Conservation (phyloP, 2,888 invertebrate genomes). For the Seladonia tumulorum region DNA sequence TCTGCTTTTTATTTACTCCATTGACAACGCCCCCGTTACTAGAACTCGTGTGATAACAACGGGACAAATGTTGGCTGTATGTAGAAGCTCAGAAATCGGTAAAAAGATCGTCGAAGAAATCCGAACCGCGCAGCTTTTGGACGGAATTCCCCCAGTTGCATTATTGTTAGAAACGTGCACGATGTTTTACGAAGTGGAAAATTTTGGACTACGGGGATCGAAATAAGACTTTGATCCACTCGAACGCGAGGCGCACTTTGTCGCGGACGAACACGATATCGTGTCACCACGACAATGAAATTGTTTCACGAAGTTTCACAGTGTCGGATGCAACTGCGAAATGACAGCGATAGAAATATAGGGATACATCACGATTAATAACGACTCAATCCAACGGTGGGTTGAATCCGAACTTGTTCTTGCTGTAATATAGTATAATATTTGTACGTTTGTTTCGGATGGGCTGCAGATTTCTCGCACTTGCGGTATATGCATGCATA, state of each 20-base stretch:
- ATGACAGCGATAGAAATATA: neutral
- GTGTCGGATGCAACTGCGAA: conserved; percentile 9
- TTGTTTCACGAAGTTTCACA: neutral
- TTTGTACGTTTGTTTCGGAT: neutral
- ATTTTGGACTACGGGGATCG: conserved; percentile 6
- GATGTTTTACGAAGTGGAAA: conserved; percentile 9
- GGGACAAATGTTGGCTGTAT: neutral
- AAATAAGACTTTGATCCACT: neutral
- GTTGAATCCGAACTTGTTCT: neutral
- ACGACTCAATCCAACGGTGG: neutral
- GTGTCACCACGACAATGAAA: neutral
- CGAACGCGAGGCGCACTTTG: neutral
- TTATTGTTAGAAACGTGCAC: conserved; percentile 13
- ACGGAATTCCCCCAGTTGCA: neutral
- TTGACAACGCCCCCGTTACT: neutral
- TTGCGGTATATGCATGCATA: neutral
- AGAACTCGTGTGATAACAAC: neutral
- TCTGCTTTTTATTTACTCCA: conserved; percentile 7
- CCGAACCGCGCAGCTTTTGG: neutral
- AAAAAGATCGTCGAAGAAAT: neutral
- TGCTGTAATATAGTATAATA: neutral
- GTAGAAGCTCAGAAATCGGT: neutral
- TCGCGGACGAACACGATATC: neutral
- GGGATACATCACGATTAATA: neutral
- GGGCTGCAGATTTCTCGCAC: neutral